phyloP scores from a whole-genome alignment of 2,797 vertebrate genomes.

The Chromis chromis region DNA sequence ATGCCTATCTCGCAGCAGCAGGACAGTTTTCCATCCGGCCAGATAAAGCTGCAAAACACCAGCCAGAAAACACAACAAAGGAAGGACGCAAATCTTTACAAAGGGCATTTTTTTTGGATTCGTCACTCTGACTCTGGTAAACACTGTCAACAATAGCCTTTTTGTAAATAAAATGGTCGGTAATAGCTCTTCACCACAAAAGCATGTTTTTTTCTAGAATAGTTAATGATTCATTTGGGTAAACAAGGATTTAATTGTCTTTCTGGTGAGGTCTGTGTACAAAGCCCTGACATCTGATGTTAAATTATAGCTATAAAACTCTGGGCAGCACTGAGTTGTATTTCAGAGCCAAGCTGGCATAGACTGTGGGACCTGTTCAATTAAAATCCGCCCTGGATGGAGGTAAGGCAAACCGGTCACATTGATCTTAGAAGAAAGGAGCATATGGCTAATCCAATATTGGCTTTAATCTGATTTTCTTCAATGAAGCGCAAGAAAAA shows the following conservation, averaged over 20 bases:
- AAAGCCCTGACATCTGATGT: slow-evolving; percentile 64
- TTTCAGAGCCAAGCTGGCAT: slow-evolving; percentile 60
- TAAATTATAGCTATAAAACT: slow-evolving; percentile 74
- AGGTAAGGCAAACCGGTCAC: slow-evolving; percentile 35
- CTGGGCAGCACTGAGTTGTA: slow-evolving; percentile 39
- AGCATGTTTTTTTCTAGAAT: slow-evolving; percentile 48
- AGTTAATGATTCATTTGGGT: slow-evolving; percentile 66
- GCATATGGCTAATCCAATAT: not conserved
- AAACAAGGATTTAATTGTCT: slow-evolving; percentile 77
- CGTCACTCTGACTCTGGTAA: slow-evolving; percentile 46
- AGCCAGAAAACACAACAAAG: slow-evolving; percentile 57
- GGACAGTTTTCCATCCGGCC: slow-evolving; percentile 40
- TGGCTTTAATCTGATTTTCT: not conserved
- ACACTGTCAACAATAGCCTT: slow-evolving; percentile 53
- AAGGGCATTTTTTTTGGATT: slow-evolving; percentile 47
- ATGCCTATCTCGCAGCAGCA: slow-evolving; percentile 25
- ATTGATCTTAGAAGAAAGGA: slow-evolving; percentile 17
- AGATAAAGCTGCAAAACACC: slow-evolving; percentile 44
- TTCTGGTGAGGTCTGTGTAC: slow-evolving; percentile 26
- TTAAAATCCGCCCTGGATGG: slow-evolving; percentile 31
- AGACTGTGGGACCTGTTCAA: slow-evolving; percentile 46
- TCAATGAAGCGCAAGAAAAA: not conserved
- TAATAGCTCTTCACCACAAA: slow-evolving; percentile 43
- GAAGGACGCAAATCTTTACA: slow-evolving; percentile 63
- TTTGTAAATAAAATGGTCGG: slow-evolving; percentile 48